Percentiles rank a stretch among this genome's conserved stretches.
Evolutionary conservation across 2,797 vertebrate species (phyloP).

Genomic region (Adelosebastes latens): DNA sequence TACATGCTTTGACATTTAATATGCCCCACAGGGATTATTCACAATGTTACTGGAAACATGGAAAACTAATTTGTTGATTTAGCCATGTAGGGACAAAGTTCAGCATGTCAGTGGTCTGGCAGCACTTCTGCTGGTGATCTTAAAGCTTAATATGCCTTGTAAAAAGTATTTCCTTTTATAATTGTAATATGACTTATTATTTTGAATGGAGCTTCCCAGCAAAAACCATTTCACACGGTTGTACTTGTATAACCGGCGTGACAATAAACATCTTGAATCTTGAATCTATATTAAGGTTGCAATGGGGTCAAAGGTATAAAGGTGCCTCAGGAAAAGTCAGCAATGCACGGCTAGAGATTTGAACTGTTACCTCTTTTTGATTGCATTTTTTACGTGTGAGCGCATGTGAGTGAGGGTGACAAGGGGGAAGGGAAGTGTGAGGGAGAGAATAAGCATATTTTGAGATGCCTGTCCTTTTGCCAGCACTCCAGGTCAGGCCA

Average conservation of each 20-base stretch:
- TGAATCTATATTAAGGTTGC: neutral
- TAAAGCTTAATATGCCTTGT: no score
- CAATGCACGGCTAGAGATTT: neutral
- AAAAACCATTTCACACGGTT: no score
- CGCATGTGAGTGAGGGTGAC: neutral
- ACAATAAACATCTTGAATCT: no score
- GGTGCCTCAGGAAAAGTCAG: neutral
- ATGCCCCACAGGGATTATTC: neutral
- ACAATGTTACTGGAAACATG: neutral
- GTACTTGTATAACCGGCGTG: no score
- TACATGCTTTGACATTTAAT: neutral
- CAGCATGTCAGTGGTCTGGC: constrained; percentile 12
- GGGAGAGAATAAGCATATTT: constrained; percentile 38
- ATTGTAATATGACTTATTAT: no score
- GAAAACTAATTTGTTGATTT: constrained; percentile 2
- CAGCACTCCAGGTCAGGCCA: constrained; percentile 53
- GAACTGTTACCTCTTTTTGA: neutral
- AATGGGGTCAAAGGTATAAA: constrained; percentile 15
- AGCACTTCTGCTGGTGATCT: neutral
- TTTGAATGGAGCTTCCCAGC: no score
- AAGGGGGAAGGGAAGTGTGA: neutral
- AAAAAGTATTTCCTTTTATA: no score
- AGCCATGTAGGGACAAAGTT: neutral
- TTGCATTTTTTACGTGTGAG: constrained; percentile 19
- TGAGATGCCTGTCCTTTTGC: constrained; percentile 18